Percentiles rank a stretch among this genome's conserved stretches.
These are phyloP conservation scores for Dipus sagitta DNA, from an alignment of 2,797 vertebrate genomes.

Conservation along the genomic window DNA sequence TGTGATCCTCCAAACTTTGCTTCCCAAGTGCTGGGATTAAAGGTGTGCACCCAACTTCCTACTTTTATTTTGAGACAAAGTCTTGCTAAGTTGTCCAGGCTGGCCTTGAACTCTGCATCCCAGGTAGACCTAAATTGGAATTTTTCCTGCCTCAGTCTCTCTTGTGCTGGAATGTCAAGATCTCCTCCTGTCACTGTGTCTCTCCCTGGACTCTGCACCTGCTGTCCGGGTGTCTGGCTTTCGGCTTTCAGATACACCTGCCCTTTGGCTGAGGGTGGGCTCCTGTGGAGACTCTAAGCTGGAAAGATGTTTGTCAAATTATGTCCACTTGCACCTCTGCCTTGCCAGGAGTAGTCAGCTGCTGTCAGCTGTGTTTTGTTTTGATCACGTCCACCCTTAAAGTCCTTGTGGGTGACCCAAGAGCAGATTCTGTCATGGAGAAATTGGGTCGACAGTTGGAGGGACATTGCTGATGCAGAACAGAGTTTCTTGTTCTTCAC, in stretches of 20 bases:
- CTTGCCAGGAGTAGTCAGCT: neutral
- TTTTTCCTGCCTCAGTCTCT: neutral
- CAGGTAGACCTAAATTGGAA: too few species aligned
- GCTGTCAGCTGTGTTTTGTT: neutral
- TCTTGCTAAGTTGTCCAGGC: too few species aligned
- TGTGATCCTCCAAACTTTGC: too few species aligned
- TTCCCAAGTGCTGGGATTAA: too few species aligned
- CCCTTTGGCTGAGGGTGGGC: neutral
- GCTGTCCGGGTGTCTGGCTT: accelerated
- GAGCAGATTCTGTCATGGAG: neutral
- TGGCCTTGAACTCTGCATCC: neutral
- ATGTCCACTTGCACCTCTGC: accelerated
- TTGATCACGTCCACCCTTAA: neutral
- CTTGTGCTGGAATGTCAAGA: neutral
- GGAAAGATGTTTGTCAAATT: accelerated
- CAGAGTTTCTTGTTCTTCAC: neutral
- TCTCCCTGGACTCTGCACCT: neutral
- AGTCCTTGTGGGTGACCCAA: accelerated
- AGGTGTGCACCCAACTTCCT: too few species aligned
- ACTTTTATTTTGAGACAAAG: too few species aligned
- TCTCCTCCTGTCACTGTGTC: too few species aligned
- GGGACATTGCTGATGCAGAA: accelerated
- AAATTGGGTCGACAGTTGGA: accelerated
- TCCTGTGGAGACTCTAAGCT: accelerated
- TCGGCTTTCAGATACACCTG: accelerated